phyloP scores from a whole-genome alignment of 2,113 vertebrate species.

The Oenanthe melanoleuca region DNA sequence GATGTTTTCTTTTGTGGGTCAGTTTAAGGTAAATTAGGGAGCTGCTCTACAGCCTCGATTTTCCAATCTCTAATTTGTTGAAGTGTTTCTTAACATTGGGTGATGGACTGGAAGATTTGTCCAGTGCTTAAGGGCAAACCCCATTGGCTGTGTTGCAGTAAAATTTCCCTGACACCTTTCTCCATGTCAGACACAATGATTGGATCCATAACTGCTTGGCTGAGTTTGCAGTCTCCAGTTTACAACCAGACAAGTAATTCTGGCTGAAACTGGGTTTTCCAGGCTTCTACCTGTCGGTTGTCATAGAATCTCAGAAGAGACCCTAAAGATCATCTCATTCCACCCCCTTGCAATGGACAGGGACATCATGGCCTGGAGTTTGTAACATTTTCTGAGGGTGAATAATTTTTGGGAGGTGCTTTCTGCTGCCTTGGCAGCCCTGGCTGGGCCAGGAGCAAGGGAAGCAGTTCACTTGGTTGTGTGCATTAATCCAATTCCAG shows the following conservation, averaged over 20 bases:
- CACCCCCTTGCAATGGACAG: neutral
- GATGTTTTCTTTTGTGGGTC: neutral
- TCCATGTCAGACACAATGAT: neutral
- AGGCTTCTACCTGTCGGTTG: neutral
- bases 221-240: neutral
- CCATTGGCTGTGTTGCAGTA: neutral
- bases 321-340: neutral
- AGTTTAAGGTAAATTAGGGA: neutral
- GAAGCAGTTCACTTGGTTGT: neutral
- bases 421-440: neutral
- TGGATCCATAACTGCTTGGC: neutral
- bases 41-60: neutral
- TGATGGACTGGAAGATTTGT: constrained; percentile 29
- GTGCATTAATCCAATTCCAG: neutral
- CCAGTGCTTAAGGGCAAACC: neutral
- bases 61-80: neutral
- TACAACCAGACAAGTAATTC: neutral
- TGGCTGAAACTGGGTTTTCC: neutral
- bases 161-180: neutral
- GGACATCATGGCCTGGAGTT: neutral
- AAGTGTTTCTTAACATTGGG: neutral
- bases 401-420: neutral
- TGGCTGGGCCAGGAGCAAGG: neutral
- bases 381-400: neutral
- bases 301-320: neutral